phyloP scores from a whole-genome alignment of 2,113 vertebrate genomes.

The Urocynchramus pylzowi region DNA sequence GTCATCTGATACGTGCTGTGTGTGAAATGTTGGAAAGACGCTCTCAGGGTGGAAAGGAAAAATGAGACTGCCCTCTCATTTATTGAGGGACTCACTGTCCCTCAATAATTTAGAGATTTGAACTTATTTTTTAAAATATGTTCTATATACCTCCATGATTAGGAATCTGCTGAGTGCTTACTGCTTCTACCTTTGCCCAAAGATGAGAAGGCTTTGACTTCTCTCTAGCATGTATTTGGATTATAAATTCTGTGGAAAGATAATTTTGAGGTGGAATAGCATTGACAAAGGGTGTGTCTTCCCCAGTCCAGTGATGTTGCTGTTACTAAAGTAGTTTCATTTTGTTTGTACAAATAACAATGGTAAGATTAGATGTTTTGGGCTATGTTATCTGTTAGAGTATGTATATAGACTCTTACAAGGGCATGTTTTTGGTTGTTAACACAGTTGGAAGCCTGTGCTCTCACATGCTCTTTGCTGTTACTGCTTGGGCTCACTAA shows the following conservation, averaged over 20 bases:
- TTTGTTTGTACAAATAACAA: background rate
- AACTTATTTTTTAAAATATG: background rate
- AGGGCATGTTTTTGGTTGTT: background rate
- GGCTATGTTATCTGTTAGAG: background rate
- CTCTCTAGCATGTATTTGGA: background rate
- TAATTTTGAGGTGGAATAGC: background rate
- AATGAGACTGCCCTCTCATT: background rate
- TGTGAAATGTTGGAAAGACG: background rate
- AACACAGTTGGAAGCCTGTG: background rate
- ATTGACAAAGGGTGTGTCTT: background rate
- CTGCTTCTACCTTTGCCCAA: background rate
- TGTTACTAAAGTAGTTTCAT: background rate
- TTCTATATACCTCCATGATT: background rate
- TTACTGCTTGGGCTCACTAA: background rate
- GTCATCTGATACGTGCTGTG: rapidly evolving
- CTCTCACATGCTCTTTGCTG: background rate
- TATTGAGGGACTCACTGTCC: too few relatives aligned
- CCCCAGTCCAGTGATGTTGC: background rate
- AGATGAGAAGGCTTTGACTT: background rate
- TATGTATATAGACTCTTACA: background rate
- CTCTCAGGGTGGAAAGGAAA: background rate
- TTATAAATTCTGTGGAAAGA: background rate
- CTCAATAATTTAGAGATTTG: background rate
- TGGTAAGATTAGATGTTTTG: background rate
- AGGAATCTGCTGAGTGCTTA: background rate